phyloP scores from a whole-genome alignment of 2,888 invertebrate genomes.

The Imbricaverruca yamaguchii region DNA sequence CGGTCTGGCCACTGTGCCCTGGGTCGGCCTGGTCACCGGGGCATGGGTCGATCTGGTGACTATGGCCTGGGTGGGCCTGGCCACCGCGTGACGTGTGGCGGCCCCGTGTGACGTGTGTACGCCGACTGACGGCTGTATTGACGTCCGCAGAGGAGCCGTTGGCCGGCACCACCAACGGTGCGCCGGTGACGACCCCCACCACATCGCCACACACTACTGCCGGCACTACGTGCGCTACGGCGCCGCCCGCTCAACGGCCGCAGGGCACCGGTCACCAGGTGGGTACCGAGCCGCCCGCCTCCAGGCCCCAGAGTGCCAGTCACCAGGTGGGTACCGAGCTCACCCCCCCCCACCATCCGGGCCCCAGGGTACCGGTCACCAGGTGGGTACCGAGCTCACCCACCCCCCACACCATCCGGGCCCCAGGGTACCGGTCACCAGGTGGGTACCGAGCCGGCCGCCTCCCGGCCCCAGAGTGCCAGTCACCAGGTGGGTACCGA shows the following conservation, averaged over 20 bases:
- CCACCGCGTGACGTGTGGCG: no score
- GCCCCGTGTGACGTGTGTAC: no score
- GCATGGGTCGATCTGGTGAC: no score
- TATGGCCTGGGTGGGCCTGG: no score
- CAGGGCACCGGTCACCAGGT: not conserved
- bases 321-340: no score
- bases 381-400: slow-evolving; percentile 1
- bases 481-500: no score
- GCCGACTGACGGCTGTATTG: no score
- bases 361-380: not conserved
- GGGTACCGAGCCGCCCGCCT: not conserved
- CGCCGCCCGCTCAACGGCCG: not conserved
- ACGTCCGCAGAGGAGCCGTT: no score
- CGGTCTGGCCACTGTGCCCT: no score
- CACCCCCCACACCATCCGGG: not conserved
- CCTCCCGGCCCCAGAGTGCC: no score
- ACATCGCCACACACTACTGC: slow-evolving; percentile 5
- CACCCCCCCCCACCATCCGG: not conserved
- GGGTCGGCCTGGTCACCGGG: no score
- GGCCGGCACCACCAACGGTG: not conserved
- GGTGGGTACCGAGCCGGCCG: not conserved
- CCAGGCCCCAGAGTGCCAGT: no score
- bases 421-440: not conserved
- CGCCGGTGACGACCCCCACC: not conserved
- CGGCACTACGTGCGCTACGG: slow-evolving; percentile 5